Base-by-base conservation (phyloP, 2,797 vertebrate species). In the Lophius americanus region DNA sequence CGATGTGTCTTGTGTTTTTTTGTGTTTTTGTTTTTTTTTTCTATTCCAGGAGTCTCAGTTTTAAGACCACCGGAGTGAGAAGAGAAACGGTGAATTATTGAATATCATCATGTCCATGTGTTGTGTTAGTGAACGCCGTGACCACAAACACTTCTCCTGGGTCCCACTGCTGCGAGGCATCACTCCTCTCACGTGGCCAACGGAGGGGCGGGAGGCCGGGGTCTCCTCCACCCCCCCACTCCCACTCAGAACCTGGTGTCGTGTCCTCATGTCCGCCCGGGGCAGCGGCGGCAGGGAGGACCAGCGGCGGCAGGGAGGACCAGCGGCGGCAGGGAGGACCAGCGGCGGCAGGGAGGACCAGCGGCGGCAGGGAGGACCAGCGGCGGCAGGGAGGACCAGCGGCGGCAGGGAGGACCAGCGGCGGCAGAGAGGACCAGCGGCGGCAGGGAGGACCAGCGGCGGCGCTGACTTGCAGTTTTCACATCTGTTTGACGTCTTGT, bases 1-100 rank as follows among this genome's bases (percentile, higher is more conserved):
- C 76, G 79, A 84, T 76, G 65, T 68, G 74, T 84, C 75, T 81
- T 59, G 39, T 51, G 68, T 55, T 59, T 86, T 81, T 83, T 23
- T 23, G 87, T 85, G 88, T 89, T 86, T 64, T 23, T 23, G 58
- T 59, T 86, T 81, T 83, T 81, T 83, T 88, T 85, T 88, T 89
- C 85, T 64, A 78, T 46, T 56, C 64, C 12, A 51, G 57, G 54
- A 82, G 50, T 77, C 69, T 73, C 74, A 81, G 85, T 87, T 87
- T 86, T 79, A 75, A 81, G 88, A 78, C 81, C 77, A 78, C 71
- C 63, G 36, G 61, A 69, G 59, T 48, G 72, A 66, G 51, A 66
- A 51, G 10, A 59, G 6, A 42, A 48, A 62, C 63, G 10, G 60
- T 75, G 56, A 78, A 65, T 72, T 70, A 74, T 11, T 14, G 8